These are phyloP conservation scores for pig (Sus scrofa) DNA, from an alignment of 2,113 vertebrate species.

Conservation along the genomic window DNA sequence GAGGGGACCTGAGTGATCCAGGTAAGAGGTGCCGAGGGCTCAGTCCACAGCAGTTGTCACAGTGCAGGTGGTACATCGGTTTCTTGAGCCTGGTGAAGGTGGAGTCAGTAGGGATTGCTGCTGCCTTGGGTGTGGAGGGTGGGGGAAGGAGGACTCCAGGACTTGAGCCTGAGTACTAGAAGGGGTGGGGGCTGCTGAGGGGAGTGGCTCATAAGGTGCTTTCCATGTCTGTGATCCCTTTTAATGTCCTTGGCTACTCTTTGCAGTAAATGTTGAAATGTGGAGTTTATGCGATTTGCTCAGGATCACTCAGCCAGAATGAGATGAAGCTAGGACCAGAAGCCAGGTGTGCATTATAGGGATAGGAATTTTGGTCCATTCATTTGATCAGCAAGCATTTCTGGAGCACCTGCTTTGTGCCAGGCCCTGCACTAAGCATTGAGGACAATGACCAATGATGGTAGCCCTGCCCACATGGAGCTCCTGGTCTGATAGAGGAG, in stretches of 20 bases:
- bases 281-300: not conserved
- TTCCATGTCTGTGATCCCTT: not conserved
- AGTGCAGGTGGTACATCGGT: rapidly evolving
- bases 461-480: not conserved
- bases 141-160: not conserved
- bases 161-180: not conserved
- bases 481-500: not conserved
- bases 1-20: not conserved
- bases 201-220: not conserved
- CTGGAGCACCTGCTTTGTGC: not conserved
- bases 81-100: not conserved
- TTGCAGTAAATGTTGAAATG: not conserved
- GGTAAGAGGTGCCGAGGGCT: not conserved
- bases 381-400: not conserved
- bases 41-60: not conserved
- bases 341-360: not conserved
- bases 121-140: not conserved
- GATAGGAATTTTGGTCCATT: not conserved
- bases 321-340: not conserved
- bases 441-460: not conserved
- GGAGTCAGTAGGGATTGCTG: not conserved
- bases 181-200: not conserved
- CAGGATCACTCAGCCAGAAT: not conserved
- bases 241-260: not conserved
- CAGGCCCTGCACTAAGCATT: not conserved